Evolutionary conservation across 2,797 vertebrate genomes (phyloP).

Genomic region (Neomorphus geoffroyi): DNA sequence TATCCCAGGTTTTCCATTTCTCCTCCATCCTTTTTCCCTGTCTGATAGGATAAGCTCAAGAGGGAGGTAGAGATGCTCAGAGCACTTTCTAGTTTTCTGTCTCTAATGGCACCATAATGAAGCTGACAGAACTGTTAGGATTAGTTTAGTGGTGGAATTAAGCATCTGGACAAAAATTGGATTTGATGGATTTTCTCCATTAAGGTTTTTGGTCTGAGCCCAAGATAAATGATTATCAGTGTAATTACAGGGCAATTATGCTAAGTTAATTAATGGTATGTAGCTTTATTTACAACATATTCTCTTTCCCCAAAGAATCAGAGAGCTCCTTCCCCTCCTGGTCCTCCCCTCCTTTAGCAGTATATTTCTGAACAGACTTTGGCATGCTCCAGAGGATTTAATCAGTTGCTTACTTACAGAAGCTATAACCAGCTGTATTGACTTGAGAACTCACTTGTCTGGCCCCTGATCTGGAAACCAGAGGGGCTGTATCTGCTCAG

Average conservation of each 20-base stretch:
- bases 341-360: background rate
- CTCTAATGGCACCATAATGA: conserved; percentile 15
- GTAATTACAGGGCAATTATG: conserved; percentile 64
- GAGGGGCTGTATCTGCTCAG: background rate
- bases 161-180: conserved; percentile 68
- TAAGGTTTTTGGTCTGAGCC: conserved; percentile 57
- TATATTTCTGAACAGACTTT: background rate
- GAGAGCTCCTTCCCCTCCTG: background rate
- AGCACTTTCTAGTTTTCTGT: conserved; percentile 16
- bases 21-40: background rate
- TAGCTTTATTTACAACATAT: conserved; percentile 59
- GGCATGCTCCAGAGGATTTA: background rate
- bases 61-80: background rate
- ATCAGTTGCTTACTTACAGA: conserved; percentile 2
- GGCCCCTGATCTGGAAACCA: background rate
- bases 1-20: background rate
- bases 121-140: conserved; percentile 30
- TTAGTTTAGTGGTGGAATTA: conserved; percentile 61
- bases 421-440: background rate
- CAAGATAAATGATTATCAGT: conserved; percentile 67
- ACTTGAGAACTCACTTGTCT: background rate
- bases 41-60: background rate
- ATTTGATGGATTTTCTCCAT: conserved; percentile 65
- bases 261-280: conserved; percentile 58
- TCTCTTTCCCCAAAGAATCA: conserved; percentile 25